Evolutionary conservation across 2,797 vertebrate genomes (phyloP), one percentile per base, ranked within the genome.

Genomic region (Balearica regulorum): DNA sequence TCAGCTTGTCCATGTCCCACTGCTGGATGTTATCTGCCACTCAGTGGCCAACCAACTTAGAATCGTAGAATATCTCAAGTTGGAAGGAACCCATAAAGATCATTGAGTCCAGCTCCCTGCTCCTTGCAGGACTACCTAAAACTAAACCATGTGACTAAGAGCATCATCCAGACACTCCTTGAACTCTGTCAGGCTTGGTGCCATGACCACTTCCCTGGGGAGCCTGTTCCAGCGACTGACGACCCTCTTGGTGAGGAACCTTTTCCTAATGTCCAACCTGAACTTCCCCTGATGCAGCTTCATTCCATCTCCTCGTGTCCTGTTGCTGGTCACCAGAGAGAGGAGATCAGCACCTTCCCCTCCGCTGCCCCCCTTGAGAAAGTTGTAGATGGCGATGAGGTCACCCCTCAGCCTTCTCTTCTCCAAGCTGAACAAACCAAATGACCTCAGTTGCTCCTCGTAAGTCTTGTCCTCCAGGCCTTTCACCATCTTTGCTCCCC

Each of bases 301-400:
- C 54, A n/a, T 31, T 60, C 16, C 15, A n/a, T 41, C 72, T 68
- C 17, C 13, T 83, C 2, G 1, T 18, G 37, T 60, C 26, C 33
- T 54, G 16, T 26, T 3, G 1, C 33, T 58, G 48, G 8, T 41
- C 68, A 69, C 16, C 19, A 77, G 44, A 77, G 48, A 71, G 18
- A 51, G 11, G 5, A 49, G 44, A 89, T 41, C 44, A 84, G 19
- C n/a, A 69, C 22, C 9, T n/a, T 35, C 33, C 10, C 5, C 8
- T n/a, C 33, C 4, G 2, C 16, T 58, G 17, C 7, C 11, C 1
- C 0, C 1, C 18, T 46, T 46, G 16, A 80, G 46, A 16, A 76
- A 46, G n/a, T 2, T 61, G 53, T 39, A 57, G 35, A 28, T 9
- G 3, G 4, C 1, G 3, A 17, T 66, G n/a, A 71, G 43, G 28